phyloP scores from a whole-genome alignment of 2,797 vertebrate genomes.

The Sebastes jordani region DNA sequence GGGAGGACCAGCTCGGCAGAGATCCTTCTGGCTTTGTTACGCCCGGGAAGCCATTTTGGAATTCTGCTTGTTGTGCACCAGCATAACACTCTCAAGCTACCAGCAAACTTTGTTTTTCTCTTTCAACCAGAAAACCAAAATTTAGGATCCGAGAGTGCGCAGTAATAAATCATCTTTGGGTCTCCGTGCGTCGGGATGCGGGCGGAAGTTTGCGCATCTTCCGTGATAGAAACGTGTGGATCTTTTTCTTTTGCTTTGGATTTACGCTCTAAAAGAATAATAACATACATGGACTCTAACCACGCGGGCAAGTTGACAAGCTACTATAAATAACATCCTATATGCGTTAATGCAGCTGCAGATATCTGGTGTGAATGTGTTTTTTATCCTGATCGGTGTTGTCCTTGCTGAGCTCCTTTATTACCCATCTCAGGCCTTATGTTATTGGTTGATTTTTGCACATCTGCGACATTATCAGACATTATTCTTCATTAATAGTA shows the following conservation, averaged over 20 bases:
- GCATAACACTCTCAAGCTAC: conserved; percentile 65
- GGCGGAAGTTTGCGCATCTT: conserved; percentile 65
- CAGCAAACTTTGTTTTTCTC: conserved; percentile 66
- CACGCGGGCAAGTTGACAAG: conserved; percentile 78
- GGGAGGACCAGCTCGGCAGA: conserved; percentile 81
- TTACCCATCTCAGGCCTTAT: conserved; percentile 64
- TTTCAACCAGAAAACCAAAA: neutral
- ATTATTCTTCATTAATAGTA: fast-evolving
- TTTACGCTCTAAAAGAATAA: conserved; percentile 70
- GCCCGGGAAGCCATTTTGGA: conserved; percentile 94
- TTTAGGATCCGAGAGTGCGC: neutral
- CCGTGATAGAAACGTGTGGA: conserved; percentile 40
- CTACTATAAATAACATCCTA: neutral
- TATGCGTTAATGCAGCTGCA: neutral
- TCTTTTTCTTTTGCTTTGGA: conserved; percentile 48
- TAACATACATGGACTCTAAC: conserved; percentile 71
- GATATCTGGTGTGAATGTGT: neutral
- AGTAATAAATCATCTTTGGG: neutral
- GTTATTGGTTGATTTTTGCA: neutral
- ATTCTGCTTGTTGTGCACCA: conserved; percentile 77
- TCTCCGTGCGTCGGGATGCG: conserved; percentile 51
- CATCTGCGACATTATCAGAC: neutral
- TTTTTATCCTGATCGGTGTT: neutral
- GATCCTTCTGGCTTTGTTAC: conserved; percentile 90
- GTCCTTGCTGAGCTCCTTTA: conserved; percentile 60